Evolutionary conservation across 2,888 invertebrate species (phyloP), one percentile per base, ranked within the genome.

Genomic region (Aleiodes alternator): DNA sequence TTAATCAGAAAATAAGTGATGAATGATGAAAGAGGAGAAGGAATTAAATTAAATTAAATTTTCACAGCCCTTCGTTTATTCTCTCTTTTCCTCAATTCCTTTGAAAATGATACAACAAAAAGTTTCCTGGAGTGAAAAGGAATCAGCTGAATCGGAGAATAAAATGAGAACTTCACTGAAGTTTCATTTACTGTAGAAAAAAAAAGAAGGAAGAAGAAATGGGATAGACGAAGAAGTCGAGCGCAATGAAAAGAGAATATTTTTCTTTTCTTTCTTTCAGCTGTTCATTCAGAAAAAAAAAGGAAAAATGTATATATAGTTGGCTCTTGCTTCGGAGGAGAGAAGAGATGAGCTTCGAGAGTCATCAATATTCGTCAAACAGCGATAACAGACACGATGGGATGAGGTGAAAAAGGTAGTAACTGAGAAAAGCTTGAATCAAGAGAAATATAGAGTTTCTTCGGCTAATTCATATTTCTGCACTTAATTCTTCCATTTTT

Each of bases 321-420:
- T 64, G 16, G 66, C 48, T 61, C 34, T 38, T 51, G 56, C 51
- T 72, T 69, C 51, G 69, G 69, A 16, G 50, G 61, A 68, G 72
- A 77, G 23, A 66, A 75, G 72, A 59, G 74, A 70, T 57, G 72
- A 69, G 71, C 72, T 48, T 64, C 23, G 64, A 23, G 53, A 51
- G 66, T 82, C 83, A 83, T 82, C 81, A 83, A 82, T 83, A 82
- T 78, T 80, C 81, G 82, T 83, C 81, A 82, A 80, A 75, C 61
- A 73, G 73, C 76, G 80, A 81, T 81, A 80, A 80, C 78, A 66
- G 79, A 76, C 74, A 56, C 38, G 23, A 11, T 7, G 38, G 16
- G 16, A 70, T n/a, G 16, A 64, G 34, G 55, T 51, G 23, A 16
- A 72, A 71, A 71, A 70, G n/a, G 5, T 38, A 5, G 38, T 38